A percentile compares a stretch with the other conserved stretches of the same genome.
These are phyloP conservation scores for Uropetala carovei DNA, from an alignment of 2,888 invertebrate genomes.

Conservation along the genomic window DNA sequence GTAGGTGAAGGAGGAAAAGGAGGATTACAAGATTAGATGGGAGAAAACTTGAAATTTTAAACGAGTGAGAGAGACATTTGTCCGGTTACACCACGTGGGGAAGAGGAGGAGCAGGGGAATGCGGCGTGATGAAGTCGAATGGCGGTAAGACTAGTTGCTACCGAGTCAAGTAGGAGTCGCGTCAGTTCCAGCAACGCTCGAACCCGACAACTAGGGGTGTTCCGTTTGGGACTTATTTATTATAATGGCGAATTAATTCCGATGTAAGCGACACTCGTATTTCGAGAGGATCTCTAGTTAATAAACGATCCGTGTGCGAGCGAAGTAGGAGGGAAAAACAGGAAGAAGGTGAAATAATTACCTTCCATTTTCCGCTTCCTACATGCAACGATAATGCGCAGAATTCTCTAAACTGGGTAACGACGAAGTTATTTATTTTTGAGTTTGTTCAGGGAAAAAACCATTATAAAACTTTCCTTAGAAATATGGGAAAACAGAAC, in stretches of 20 bases:
- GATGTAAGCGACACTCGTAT: not conserved
- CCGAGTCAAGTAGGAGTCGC: not conserved
- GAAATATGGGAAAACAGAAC: too few species aligned
- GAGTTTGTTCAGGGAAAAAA: too few species aligned
- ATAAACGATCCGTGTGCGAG: not conserved
- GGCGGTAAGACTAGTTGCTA: not conserved
- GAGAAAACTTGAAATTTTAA: not conserved
- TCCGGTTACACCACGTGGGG: not conserved
- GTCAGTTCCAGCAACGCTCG: not conserved
- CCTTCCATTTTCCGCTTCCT: too few species aligned
- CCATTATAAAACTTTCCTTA: too few species aligned
- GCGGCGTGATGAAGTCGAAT: not conserved
- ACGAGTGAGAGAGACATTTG: not conserved
- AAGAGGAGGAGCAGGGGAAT: not conserved
- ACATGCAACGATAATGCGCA: too few species aligned
- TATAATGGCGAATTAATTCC: not conserved
- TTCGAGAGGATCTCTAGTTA: not conserved
- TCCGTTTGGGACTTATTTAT: not conserved
- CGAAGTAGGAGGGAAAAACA: not conserved
- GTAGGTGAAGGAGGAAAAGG: not conserved
- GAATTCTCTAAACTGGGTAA: too few species aligned
- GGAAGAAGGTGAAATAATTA: too few species aligned
- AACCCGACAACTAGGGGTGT: not conserved
- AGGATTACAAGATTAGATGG: not conserved
- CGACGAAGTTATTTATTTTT: too few species aligned